These are phyloP conservation scores for Callosobruchus maculatus DNA, from an alignment of 2,888 invertebrate genomes.

Conservation along the genomic window DNA sequence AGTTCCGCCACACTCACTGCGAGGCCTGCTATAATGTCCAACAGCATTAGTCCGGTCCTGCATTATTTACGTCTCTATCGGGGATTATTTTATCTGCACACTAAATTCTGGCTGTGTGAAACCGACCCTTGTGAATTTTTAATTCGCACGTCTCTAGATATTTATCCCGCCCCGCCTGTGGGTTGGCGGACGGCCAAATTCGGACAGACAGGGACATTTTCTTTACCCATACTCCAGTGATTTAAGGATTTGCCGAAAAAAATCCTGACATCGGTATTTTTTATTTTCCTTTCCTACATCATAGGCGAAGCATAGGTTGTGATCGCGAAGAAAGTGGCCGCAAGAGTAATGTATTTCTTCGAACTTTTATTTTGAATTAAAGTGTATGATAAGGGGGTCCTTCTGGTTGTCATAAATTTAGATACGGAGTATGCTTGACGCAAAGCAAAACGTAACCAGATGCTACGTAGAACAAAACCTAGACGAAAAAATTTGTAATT, in stretches of 20 bases:
- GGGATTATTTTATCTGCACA: background rate
- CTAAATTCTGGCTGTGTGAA: background rate
- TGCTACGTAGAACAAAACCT: too few species aligned
- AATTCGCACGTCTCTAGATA: conserved; percentile 1
- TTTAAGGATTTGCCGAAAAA: conserved; percentile 6
- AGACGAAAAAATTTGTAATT: too few species aligned
- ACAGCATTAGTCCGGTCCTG: background rate
- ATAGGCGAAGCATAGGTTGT: too few species aligned
- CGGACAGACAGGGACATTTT: background rate
- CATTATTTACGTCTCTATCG: background rate
- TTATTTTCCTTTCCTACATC: too few species aligned
- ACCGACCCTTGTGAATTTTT: conserved; percentile 7
- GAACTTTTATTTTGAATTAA: too few species aligned
- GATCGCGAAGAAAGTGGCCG: too few species aligned
- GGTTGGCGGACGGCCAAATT: background rate
- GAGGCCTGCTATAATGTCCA: background rate
- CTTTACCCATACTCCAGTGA: conserved; percentile 1
- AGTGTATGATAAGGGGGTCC: too few species aligned
- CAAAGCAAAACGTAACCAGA: too few species aligned
- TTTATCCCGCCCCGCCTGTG: conserved; percentile 4
- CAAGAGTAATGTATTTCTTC: too few species aligned
- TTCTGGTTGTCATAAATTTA: too few species aligned
- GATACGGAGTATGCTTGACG: too few species aligned
- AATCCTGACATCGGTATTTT: background rate
- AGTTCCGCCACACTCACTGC: background rate